Percentiles rank a stretch among this genome's conserved stretches.
These are phyloP conservation scores for Corythoichthys haematopterus DNA, from an alignment of 2,113 vertebrate species.

Conservation along the genomic window DNA sequence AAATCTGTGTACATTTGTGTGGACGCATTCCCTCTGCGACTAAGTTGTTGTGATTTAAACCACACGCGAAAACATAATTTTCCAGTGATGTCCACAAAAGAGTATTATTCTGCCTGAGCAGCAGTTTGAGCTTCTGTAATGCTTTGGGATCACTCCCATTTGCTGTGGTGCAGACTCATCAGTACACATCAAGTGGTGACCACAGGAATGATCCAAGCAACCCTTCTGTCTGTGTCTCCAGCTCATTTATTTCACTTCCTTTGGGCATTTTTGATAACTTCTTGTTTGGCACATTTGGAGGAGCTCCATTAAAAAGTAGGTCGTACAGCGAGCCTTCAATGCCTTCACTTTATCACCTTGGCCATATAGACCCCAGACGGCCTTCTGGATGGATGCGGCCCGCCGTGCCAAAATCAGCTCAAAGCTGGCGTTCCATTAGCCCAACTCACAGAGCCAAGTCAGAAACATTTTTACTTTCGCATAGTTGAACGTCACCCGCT, in stretches of 20 bases:
- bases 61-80: constrained; percentile 26
- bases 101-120: constrained; percentile 35
- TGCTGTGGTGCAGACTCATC: constrained; percentile 44
- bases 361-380: constrained; percentile 24
- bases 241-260: constrained; percentile 23
- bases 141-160: constrained; percentile 46
- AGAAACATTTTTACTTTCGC: constrained; percentile 32
- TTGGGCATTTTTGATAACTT: constrained; percentile 33
- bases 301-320: constrained; percentile 25
- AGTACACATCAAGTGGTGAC: constrained; percentile 42
- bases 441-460: constrained; percentile 31
- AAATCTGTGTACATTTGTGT: constrained; percentile 12
- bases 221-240: constrained; percentile 28
- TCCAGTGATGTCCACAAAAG: constrained; percentile 39
- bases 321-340: constrained; percentile 23
- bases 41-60: constrained; percentile 26
- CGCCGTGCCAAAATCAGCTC: constrained; percentile 23
- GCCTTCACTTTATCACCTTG: constrained; percentile 28
- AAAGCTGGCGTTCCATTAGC: constrained; percentile 20
- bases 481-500: constrained; percentile 33
- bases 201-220: constrained; percentile 50
- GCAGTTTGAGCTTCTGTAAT: constrained; percentile 49
- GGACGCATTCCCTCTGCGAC: constrained; percentile 13
- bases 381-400: constrained; percentile 38
- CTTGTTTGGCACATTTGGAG: constrained; percentile 28